Evolutionary conservation across 2,888 invertebrate genomes (phyloP).

Genomic region (Arge pagana): DNA sequence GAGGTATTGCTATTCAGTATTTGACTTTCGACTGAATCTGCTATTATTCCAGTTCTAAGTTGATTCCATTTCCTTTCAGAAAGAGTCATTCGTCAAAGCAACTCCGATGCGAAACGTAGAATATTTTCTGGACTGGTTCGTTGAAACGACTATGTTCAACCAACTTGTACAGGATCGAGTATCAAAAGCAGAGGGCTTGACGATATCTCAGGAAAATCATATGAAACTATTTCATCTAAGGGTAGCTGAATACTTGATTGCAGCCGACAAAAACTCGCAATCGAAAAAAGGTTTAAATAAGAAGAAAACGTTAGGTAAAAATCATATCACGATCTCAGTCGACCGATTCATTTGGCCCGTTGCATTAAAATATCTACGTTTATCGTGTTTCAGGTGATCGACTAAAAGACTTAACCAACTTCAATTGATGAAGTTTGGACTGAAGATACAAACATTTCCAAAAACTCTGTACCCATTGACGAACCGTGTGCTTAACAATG

Average conservation of each 20-base stretch:
- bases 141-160: constrained; percentile 85
- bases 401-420: constrained; percentile 48
- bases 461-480: not conserved
- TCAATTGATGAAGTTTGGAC: constrained; percentile 28
- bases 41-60: not conserved
- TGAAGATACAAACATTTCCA: not conserved
- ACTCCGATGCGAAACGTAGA: constrained; percentile 69
- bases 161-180: constrained; percentile 67
- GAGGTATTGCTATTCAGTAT: constrained; percentile 46
- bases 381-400: constrained; percentile 44
- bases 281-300: constrained; percentile 37
- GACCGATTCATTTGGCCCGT: no score
- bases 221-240: constrained; percentile 35
- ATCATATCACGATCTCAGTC: no score
- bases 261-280: constrained; percentile 28
- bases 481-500: constrained; percentile 19
- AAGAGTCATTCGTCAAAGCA: constrained; percentile 72
- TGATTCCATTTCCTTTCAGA: constrained; percentile 62
- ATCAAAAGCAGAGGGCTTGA: constrained; percentile 36
- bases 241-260: constrained; percentile 33
- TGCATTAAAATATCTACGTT: not conserved
- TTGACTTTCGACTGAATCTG: not conserved
- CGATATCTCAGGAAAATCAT: constrained; percentile 32
- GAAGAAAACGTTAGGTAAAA: constrained; percentile 44
- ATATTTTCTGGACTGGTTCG: constrained; percentile 84